phyloP scores from a whole-genome alignment of 2,888 invertebrate species.

The Hirtodrosophila cameraria region DNA sequence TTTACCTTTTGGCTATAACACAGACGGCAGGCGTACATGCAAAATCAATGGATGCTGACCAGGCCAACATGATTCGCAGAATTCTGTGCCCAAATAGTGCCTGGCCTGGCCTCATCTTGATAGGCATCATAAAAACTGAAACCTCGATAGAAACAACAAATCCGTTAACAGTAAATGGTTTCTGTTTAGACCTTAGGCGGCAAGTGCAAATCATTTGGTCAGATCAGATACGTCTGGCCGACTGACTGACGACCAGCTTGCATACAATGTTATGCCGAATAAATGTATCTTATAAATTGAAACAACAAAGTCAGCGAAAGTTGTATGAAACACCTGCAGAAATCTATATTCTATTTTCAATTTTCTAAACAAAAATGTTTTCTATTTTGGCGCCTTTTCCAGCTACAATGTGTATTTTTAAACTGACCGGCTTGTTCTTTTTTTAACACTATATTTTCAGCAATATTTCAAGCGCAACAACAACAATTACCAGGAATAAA shows the following conservation, averaged over 20 bases:
- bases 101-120: conserved; percentile 39
- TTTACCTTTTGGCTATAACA: conserved; percentile 15
- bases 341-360: conserved; percentile 6
- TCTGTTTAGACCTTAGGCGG: conserved; percentile 59
- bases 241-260: conserved; percentile 47
- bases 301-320: conserved; percentile 47
- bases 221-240: conserved; percentile 47
- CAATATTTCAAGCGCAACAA: conserved; percentile 59
- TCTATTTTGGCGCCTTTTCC: conserved; percentile 47
- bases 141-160: conserved; percentile 36
- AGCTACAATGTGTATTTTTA: conserved; percentile 68
- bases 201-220: conserved; percentile 67
- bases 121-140: conserved; percentile 62
- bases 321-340: conserved; percentile 69
- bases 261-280: conserved; percentile 43
- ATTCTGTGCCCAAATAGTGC: conserved; percentile 28
- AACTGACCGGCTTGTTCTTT: conserved; percentile 66
- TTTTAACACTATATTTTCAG: conserved; percentile 65
- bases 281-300: conserved; percentile 30
- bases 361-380: conserved; percentile 59
- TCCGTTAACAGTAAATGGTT: conserved; percentile 61
- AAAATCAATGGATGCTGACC: conserved; percentile 44
- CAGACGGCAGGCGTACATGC: conserved; percentile 61
- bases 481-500: conserved; percentile 24
- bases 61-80: conserved; percentile 61